Percentiles rank a stretch among this genome's conserved stretches.
phyloP scores from a whole-genome alignment of 2,113 vertebrate species.

The Hippocampus comes region DNA sequence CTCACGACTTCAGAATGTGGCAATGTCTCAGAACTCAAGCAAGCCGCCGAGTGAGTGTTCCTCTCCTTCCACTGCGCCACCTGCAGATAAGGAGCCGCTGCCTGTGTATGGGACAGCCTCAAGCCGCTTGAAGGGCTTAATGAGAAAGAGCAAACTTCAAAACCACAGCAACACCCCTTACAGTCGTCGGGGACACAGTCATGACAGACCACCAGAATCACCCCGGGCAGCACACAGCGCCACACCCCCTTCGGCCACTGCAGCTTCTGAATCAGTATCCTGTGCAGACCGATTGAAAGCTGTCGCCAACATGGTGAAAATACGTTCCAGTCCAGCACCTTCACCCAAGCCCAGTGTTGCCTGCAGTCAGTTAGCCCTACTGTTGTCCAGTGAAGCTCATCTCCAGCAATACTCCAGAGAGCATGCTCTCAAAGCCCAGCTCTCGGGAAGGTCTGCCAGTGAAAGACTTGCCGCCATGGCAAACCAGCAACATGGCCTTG shows the following conservation, averaged over 20 bases:
- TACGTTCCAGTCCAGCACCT: conserved; percentile 86
- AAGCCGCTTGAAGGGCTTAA: conserved; percentile 87
- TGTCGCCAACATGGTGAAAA: conserved; percentile 92
- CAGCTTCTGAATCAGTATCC: conserved; percentile 79
- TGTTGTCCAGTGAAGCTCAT: conserved; percentile 97
- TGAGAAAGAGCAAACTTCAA: conserved; percentile 90
- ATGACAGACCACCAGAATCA: conserved; percentile 82
- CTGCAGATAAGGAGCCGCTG: conserved; percentile 81
- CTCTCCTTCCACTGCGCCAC: conserved; percentile 67
- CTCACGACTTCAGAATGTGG: conserved; percentile 92
- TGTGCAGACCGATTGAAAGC: conserved; percentile 91
- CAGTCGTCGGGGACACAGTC: conserved; percentile 68
- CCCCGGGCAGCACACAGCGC: conserved; percentile 76
- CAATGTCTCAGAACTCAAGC: conserved; percentile 87
- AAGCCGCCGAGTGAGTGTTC: conserved; percentile 67
- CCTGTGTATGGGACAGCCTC: conserved; percentile 88
- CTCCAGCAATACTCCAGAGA: conserved; percentile 96
- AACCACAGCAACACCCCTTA: conserved; percentile 83
- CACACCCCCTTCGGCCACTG: conserved; percentile 69
- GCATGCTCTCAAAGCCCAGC: conserved; percentile 92
- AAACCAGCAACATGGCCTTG: conserved; percentile 76
- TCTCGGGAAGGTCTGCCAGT: conserved; percentile 86
- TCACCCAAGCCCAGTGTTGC: conserved; percentile 95
- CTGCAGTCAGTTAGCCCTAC: conserved; percentile 91
- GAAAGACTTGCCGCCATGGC: conserved; percentile 95